These are phyloP conservation scores for Leptodon cayanensis DNA, from an alignment of 2,797 vertebrate genomes.

Conservation along the genomic window DNA sequence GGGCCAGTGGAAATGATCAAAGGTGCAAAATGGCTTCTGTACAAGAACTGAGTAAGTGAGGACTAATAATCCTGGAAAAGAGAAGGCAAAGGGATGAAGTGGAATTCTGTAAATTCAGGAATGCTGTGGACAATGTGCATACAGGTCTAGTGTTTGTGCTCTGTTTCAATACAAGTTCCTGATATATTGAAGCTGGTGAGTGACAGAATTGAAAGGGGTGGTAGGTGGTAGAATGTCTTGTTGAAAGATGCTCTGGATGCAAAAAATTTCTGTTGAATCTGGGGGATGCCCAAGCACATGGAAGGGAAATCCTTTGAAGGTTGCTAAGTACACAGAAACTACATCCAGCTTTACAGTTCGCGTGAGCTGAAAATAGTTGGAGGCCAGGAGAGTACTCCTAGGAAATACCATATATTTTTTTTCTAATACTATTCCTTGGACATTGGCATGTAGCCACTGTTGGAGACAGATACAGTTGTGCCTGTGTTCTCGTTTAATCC, in stretches of 20 bases:
- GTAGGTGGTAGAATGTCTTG: not conserved
- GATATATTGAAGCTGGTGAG: not conserved
- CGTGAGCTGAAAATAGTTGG: not conserved
- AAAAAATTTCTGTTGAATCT: not conserved
- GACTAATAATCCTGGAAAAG: not conserved
- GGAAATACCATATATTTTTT: fast-evolving
- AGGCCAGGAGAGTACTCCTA: not conserved
- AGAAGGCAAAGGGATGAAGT: not conserved
- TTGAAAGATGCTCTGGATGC: not conserved
- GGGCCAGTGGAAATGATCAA: not conserved
- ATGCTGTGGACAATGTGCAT: not conserved
- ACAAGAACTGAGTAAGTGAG: not conserved
- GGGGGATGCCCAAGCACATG: not conserved
- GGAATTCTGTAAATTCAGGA: not conserved
- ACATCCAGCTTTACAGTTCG: not conserved
- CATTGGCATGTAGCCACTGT: not conserved
- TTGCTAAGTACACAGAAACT: not conserved
- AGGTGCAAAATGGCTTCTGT: not conserved
- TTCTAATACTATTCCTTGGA: not conserved
- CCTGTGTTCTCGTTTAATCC: not conserved
- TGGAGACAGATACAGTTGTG: not conserved
- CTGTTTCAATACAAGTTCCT: not conserved
- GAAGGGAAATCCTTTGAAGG: not conserved
- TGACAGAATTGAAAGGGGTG: not conserved
- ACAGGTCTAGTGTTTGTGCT: not conserved